Conservation (phyloP, 1,140 invertebrate genomes). For the Sycophaga agraensis region DNA sequence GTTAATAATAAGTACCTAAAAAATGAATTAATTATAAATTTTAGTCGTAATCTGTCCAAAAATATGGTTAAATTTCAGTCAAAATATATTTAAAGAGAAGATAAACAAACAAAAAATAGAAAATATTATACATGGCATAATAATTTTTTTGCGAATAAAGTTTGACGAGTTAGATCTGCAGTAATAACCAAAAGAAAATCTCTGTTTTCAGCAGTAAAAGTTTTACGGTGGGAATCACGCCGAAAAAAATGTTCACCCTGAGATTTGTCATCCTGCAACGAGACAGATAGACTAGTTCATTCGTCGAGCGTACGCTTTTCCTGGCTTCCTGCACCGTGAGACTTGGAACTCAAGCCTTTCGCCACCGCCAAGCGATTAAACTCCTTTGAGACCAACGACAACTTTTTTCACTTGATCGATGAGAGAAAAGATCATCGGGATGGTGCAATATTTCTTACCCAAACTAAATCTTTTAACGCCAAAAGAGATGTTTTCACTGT, state of each 20-base stretch:
- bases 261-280: slow-evolving; percentile 33
- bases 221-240: not conserved
- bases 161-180: too few relatives aligned
- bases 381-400: slow-evolving; percentile 2
- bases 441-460: slow-evolving; percentile 3
- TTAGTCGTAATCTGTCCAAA: too few relatives aligned
- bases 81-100: too few relatives aligned
- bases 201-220: not conserved
- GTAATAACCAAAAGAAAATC: not conserved
- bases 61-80: too few relatives aligned
- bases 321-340: not conserved
- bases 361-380: slow-evolving; percentile 8
- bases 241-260: slow-evolving; percentile 20
- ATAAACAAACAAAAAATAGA: too few relatives aligned
- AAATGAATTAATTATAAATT: too few relatives aligned
- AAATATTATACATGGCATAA: too few relatives aligned
- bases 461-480: slow-evolving; percentile 6
- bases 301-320: slow-evolving; percentile 19
- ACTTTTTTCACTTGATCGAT: slow-evolving; percentile 10
- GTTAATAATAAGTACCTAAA: too few relatives aligned
- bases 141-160: too few relatives aligned
- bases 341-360: slow-evolving; percentile 1
- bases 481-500: too few relatives aligned
- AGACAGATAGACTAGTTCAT: slow-evolving; percentile 37
- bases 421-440: slow-evolving; percentile 9